Conservation (phyloP, 2,888 invertebrate genomes). For the Drosophila helvetica region DNA sequence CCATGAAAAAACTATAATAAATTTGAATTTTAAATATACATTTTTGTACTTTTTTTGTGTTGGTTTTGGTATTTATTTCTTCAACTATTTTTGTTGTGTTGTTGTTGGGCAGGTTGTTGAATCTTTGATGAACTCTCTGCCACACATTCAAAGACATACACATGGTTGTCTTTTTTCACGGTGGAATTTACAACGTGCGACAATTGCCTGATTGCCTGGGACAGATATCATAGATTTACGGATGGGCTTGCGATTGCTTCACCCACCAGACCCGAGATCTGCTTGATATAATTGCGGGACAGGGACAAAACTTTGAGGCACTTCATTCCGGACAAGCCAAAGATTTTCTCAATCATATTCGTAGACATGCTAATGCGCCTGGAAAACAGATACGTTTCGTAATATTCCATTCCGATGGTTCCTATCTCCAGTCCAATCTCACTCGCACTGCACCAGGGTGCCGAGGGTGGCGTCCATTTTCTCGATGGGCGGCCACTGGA, state of each 20-base stretch:
- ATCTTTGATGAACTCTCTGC: conserved; percentile 65
- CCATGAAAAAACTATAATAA: conserved; percentile 18
- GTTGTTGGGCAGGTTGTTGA: conserved; percentile 60
- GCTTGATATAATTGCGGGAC: conserved; percentile 96
- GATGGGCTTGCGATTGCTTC: no score
- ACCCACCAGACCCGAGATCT: conserved; percentile 92
- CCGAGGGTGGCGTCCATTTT: conserved; percentile 96
- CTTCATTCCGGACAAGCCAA: conserved; percentile 92
- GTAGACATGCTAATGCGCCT: conserved; percentile 96
- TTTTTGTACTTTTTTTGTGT: conserved; percentile 8
- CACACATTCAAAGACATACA: conserved; percentile 34
- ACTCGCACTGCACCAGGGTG: conserved; percentile 91
- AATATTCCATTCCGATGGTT: conserved; percentile 28
- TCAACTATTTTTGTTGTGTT: conserved; percentile 22
- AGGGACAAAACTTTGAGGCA: conserved; percentile 93
- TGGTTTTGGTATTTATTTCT: conserved; percentile 19
- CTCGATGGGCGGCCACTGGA: conserved; percentile 97
- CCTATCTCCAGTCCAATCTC: conserved; percentile 77
- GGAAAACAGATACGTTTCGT: conserved; percentile 61
- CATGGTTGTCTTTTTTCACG: conserved; percentile 32
- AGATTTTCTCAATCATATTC: conserved; percentile 97
- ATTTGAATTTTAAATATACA: conserved; percentile 14
- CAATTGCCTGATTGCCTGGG: no score
- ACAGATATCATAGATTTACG: not conserved
- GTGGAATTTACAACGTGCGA: conserved; percentile 1